Evolutionary conservation across 1,140 invertebrate genomes (phyloP), one percentile per base, ranked within the genome.

Genomic region (Heliothis subflexa): DNA sequence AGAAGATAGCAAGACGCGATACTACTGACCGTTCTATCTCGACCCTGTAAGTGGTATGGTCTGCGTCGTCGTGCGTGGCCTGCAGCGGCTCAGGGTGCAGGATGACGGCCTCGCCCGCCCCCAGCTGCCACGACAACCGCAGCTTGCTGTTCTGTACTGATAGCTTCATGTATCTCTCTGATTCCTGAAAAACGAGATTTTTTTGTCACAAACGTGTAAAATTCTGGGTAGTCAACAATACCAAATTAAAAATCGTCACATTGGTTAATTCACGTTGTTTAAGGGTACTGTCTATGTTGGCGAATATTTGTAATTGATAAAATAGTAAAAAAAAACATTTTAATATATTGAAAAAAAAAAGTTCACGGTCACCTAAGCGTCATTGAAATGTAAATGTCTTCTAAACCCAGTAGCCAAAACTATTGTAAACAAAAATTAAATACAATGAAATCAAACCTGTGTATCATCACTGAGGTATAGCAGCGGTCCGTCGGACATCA

Each of bases 81-180:
- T 98, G 97, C 28, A 99, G 86, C 0, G 97, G 96, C 21, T 99
- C 95, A 81, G 97, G 98, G 81, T 98, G 97, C 0, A 95, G 93
- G 18, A 95, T 85, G 18, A 83, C 82, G 2, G 86, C 91, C n/a
- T 82, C 84, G 0, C 89, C 93, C 0, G 79, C 82, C 1, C 95
- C 95, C 70, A 95, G 86, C 54, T 95, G 87, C 88, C 94, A 95
- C 10, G 91, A 80, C 18, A 96, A 71, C 0, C 87, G 91, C 2
- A 95, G 92, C 52, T 89, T 93, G 33, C 86, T 88, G 14, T 89
- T 89, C 21, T 90, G 84, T 33, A 94, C 91, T 5, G 78, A 78
- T 1, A 94, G 80, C 82, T 96, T 96, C 79, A 94, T 89, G 85
- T 90, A 95, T n/a, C 82, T 87, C 14, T 89, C 86, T 3, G 78